phyloP scores from a whole-genome alignment of 2,888 invertebrate genomes.

The Opisthograptis luteolata region DNA sequence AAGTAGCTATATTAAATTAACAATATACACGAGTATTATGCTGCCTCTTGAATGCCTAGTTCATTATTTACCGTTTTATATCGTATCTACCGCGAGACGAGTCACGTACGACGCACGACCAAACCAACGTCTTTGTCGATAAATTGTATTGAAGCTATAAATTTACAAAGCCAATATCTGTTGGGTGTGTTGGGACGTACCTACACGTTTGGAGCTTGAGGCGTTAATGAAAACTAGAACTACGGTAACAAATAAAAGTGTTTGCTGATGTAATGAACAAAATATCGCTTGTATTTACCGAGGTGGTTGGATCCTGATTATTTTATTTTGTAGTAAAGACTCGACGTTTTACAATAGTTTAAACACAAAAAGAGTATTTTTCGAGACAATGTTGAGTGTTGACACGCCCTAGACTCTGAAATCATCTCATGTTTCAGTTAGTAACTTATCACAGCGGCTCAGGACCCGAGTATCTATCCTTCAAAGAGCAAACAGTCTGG shows the following conservation, averaged over 20 bases:
- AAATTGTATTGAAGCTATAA: constrained; percentile 65
- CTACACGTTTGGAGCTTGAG: too few relatives aligned
- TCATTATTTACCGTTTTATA: background rate
- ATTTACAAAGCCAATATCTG: constrained; percentile 54
- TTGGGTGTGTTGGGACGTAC: constrained; percentile 35
- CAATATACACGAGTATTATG: too few relatives aligned
- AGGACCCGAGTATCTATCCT: constrained; percentile 13
- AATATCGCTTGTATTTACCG: constrained; percentile 7
- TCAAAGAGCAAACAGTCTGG: constrained; percentile 32
- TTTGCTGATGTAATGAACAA: constrained; percentile 21
- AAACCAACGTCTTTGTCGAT: constrained; percentile 34
- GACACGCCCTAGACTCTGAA: background rate
- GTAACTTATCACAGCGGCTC: background rate
- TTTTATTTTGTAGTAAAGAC: too few relatives aligned
- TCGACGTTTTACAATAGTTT: background rate
- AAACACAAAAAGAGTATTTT: background rate
- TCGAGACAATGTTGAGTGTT: too few relatives aligned
- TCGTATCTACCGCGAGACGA: background rate
- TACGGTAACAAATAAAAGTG: constrained; percentile 27
- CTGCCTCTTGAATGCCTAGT: too few relatives aligned
- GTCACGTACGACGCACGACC: constrained; percentile 5
- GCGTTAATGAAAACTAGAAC: constrained; percentile 47
- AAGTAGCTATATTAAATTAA: too few relatives aligned
- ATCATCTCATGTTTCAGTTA: background rate
- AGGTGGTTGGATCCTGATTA: background rate